Evolutionary conservation across 2,888 invertebrate species (phyloP).

Genomic region (Pheosia tremula): DNA sequence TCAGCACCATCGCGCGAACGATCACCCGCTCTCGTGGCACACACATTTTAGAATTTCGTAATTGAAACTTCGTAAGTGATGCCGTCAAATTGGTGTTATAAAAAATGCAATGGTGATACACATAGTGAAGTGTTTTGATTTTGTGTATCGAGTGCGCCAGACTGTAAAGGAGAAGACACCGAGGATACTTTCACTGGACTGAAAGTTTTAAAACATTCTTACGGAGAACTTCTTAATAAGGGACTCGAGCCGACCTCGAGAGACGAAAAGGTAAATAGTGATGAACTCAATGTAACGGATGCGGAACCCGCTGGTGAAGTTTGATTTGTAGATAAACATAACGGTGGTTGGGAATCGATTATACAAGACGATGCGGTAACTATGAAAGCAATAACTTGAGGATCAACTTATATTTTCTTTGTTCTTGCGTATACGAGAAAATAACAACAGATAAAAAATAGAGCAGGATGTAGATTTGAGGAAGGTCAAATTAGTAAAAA

Average conservation of each 20-base stretch:
- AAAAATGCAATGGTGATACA: slow-evolving; percentile 49
- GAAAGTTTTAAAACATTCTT: slow-evolving; percentile 80
- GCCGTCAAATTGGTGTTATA: slow-evolving; percentile 47
- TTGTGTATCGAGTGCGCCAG: slow-evolving; percentile 54
- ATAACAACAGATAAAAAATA: not conserved
- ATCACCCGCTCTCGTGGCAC: slow-evolving; percentile 51
- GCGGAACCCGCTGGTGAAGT: slow-evolving; percentile 23
- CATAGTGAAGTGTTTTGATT: slow-evolving; percentile 52
- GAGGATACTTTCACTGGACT: slow-evolving; percentile 84
- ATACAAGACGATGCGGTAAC: slow-evolving; percentile 1
- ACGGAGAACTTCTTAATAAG: slow-evolving; percentile 75
- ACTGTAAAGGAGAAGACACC: slow-evolving; percentile 68
- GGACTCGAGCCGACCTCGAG: slow-evolving; percentile 55
- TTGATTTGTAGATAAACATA: slow-evolving; percentile 29
- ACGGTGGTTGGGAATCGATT: slow-evolving; percentile 25
- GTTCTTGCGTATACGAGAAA: not conserved
- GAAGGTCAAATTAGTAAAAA: not conserved
- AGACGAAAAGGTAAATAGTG: slow-evolving; percentile 61
- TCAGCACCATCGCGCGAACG: slow-evolving; percentile 15
- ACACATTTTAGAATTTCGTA: slow-evolving; percentile 56
- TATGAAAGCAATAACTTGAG: not conserved
- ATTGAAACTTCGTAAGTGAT: slow-evolving; percentile 59
- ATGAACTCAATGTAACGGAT: slow-evolving; percentile 13
- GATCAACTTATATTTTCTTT: not conserved
- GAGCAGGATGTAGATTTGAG: not conserved